Evolutionary conservation across 1,140 invertebrate genomes (phyloP).

Genomic region (Pseudachorutes palmiensis): DNA sequence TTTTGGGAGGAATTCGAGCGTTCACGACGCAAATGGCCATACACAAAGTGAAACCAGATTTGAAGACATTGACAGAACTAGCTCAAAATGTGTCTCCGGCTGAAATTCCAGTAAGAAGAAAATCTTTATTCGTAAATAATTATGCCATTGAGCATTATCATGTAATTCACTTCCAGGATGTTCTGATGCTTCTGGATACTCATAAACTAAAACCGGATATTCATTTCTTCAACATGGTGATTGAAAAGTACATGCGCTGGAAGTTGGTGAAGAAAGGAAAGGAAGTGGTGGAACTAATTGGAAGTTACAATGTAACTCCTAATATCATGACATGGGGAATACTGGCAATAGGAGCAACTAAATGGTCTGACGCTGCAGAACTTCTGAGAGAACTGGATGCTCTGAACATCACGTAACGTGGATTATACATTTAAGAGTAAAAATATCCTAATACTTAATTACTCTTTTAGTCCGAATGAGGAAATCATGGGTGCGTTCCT

Average conservation of each 20-base stretch:
- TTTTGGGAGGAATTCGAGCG: slow-evolving; percentile 70
- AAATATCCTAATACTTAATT: background rate
- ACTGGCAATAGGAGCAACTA: slow-evolving; percentile 66
- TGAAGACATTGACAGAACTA: slow-evolving; percentile 69
- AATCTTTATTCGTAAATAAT: background rate
- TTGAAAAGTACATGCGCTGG: slow-evolving; percentile 63
- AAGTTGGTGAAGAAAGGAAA: slow-evolving; percentile 57
- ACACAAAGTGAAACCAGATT: slow-evolving; percentile 58
- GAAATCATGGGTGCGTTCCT: slow-evolving; percentile 63
- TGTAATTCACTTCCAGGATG: slow-evolving; percentile 41
- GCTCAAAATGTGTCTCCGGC: slow-evolving; percentile 56
- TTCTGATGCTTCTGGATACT: slow-evolving; percentile 53
- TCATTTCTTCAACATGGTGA: slow-evolving; percentile 76
- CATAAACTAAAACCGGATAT: slow-evolving; percentile 59
- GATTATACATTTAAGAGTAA: slow-evolving; percentile 15
- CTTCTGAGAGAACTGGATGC: slow-evolving; percentile 62
- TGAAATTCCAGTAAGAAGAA: slow-evolving; percentile 21
- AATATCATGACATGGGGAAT: slow-evolving; percentile 78
- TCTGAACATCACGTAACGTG: slow-evolving; percentile 52
- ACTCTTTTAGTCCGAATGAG: slow-evolving; percentile 54
- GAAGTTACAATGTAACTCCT: slow-evolving; percentile 51
- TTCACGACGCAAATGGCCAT: slow-evolving; percentile 63
- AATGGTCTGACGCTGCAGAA: slow-evolving; percentile 49
- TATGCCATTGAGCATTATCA: slow-evolving; percentile 16
- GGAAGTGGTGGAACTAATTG: slow-evolving; percentile 57